These are phyloP conservation scores for Furcula furcula DNA, from an alignment of 2,888 invertebrate genomes.

Conservation along the genomic window DNA sequence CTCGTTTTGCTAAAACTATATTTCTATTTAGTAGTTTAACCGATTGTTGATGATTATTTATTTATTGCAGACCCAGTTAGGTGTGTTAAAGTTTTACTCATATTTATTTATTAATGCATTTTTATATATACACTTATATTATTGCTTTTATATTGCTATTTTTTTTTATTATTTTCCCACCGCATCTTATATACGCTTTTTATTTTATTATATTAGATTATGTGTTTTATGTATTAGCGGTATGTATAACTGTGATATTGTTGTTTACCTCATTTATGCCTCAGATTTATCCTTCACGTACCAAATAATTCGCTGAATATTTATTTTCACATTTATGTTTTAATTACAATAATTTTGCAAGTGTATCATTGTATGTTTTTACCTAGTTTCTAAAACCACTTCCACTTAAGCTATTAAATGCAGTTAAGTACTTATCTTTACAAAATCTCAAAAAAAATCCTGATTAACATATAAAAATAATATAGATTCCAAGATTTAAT, in stretches of 20 bases:
- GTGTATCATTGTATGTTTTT: not conserved
- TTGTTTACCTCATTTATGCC: constrained; percentile 14
- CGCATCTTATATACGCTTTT: constrained; percentile 9
- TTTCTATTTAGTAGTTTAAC: constrained; percentile 10
- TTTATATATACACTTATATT: constrained; percentile 4
- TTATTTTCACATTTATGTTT: constrained; percentile 8
- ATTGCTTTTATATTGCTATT: constrained; percentile 4
- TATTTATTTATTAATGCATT: constrained; percentile 5
- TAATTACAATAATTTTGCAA: not conserved
- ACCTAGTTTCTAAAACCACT: constrained; percentile 15
- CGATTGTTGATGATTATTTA: constrained; percentile 38
- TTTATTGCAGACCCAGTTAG: constrained; percentile 44
- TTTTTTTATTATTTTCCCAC: constrained; percentile 10
- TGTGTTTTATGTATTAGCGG: constrained; percentile 35
- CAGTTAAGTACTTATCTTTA: not conserved
- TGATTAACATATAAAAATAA: too few relatives aligned
- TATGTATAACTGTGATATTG: constrained; percentile 67
- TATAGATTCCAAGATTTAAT: too few relatives aligned
- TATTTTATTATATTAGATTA: constrained; percentile 6
- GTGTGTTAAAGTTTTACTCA: constrained; percentile 42
- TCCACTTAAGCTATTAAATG: not conserved
- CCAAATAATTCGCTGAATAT: constrained; percentile 28
- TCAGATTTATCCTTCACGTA: constrained; percentile 14
- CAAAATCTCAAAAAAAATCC: not conserved
- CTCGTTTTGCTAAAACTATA: too few relatives aligned